Evolutionary conservation across 1,140 invertebrate species (phyloP), one percentile per base, ranked within the genome.

Genomic region (Polypedilum pembai): DNA sequence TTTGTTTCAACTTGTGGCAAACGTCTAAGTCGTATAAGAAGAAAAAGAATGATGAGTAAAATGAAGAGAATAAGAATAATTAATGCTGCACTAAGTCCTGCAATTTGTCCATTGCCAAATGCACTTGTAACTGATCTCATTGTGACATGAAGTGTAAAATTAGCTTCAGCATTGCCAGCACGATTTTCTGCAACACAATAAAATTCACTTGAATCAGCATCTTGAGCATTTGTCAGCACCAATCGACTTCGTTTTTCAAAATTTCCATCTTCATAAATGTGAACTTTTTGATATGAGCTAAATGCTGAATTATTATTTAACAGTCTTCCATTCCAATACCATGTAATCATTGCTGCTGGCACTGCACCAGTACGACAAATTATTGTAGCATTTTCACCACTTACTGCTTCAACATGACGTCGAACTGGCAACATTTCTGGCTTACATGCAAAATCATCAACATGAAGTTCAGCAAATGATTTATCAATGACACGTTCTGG

Each of bases 141-240:
- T 40, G 89, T 89, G 41, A 96, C 91, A 78, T 92, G 89, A 10
- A 96, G 84, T 7, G 94, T 95, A 78, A 94, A 95, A 80, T 96
- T 96, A 0, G 92, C 91, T 83, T 94, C 92, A n/a, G 93, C 92
- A 79, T 89, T 92, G 1, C 96, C 96, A 8, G 93, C 94, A 74
- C 90, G 87, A 82, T 98, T 98, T 79, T 94, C 92, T 15, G 94
- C 94, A 0, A 94, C 88, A 81, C 95, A 98, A 78, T 91, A 91
- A 83, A 97, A 97, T 77, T 94, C 92, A 33, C 90, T 92, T 33
- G 92, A 91, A 80, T 98, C 94, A 7, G 91, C 88, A 79, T 94
- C 91, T 79, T 92, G 91, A 12, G 93, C 91, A 79, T 94, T 93
- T 33, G 91, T 93, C 73, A 98, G 86, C 33, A 95, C 86, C 69